Conservation (phyloP, 2,797 vertebrate genomes). For the Fundulus diaphanus region DNA sequence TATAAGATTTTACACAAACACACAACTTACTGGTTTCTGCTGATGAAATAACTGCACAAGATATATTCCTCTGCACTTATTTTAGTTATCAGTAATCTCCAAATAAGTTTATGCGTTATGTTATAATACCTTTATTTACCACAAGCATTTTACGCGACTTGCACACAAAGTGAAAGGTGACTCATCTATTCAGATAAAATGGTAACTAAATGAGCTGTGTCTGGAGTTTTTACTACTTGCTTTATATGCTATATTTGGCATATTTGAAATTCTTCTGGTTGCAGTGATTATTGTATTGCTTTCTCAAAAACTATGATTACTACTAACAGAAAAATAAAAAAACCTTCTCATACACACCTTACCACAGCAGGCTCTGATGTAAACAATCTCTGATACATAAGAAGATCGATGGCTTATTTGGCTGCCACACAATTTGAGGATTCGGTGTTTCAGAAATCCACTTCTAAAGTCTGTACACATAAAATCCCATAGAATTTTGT, state of each 20-base stretch:
- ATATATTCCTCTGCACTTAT: neutral
- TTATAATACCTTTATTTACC: neutral
- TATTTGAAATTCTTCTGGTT: neutral
- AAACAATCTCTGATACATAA: neutral
- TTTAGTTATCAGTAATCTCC: too few relatives aligned
- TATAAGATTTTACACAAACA: neutral
- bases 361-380: conserved; percentile 6
- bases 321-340: neutral
- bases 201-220: too few relatives aligned
- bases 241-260: neutral
- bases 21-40: neutral
- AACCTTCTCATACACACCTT: conserved; percentile 43
- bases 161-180: neutral
- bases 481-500: neutral
- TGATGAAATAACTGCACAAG: neutral
- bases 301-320: neutral
- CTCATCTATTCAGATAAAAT: neutral
- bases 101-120: too few relatives aligned
- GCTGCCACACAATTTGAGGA: conserved; percentile 3
- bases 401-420: neutral
- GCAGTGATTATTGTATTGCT: neutral
- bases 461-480: neutral
- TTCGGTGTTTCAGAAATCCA: neutral
- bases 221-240: neutral
- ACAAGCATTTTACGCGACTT: neutral